Base-by-base conservation (phyloP, 1,140 invertebrate genomes). In the Paraescarpia echinospica region DNA sequence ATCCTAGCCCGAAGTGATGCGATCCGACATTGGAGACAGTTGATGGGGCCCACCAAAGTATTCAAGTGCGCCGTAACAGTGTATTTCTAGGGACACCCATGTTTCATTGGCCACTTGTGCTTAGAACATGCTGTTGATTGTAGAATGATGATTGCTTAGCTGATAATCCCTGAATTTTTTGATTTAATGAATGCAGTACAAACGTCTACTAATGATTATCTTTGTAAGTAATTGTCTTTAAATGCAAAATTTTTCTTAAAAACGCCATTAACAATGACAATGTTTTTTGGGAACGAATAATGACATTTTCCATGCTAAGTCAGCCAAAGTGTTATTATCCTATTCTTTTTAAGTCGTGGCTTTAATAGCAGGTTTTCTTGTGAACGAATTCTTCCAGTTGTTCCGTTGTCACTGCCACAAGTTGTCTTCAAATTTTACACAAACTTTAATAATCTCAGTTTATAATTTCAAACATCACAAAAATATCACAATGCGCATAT, bases 1-100 rank as follows among this genome's bases (percentile, higher is more conserved):
- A 97, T 98, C 93, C 96, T 98, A 92, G 97, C 97, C 27, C 96
- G 97, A 93, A 95, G 97, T 48, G 97, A 98, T 96, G 97, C 97
- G 12, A 97, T 98, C 92, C 92, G 95, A n/a, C 96, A 97, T 90
- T 98, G 98, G 98, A 97, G 98, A 93, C 93, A 96, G 91, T 95
- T 98, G 77, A 97, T 98, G 96, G 98, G 98, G 0, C 98, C 98
- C 0, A 98, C 98, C 0, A 98, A 98, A 96, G 97, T 95, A 59
- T 95, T 93, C 90, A 91, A 77, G 59, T 77, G 59, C 8, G 59
- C 22, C 59, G 48, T 51, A 77, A 77, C 4, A 12, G 4, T 41
- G 41, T 41, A 12, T 41, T 41, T 41, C 41, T 41, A 41, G 4
- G 41, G 41, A 41, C 12, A 41, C 41, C 41, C 41, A 12, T 41